These are phyloP conservation scores for Falco cherrug DNA, from an alignment of 2,797 vertebrate genomes.

Conservation along the genomic window DNA sequence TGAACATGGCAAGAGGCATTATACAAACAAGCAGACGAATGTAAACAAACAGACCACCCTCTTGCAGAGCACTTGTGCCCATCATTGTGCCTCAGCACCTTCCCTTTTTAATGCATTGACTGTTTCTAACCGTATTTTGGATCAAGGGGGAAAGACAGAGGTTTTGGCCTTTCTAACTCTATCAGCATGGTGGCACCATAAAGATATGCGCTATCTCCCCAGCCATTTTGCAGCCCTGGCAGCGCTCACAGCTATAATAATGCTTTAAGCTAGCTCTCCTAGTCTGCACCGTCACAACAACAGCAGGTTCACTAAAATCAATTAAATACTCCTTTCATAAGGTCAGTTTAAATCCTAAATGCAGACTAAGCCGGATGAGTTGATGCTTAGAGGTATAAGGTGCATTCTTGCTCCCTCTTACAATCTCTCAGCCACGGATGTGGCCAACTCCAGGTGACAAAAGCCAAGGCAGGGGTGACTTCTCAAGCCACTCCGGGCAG, in stretches of 20 bases:
- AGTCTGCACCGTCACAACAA: neutral
- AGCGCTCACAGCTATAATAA: fast-evolving
- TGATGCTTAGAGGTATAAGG: neutral
- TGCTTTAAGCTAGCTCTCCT: neutral
- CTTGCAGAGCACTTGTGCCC: neutral
- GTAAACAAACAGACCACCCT: neutral
- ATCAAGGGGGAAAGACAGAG: neutral
- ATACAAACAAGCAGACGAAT: neutral
- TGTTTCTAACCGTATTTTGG: neutral
- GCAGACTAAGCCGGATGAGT: constrained; percentile 20
- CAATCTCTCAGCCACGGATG: neutral
- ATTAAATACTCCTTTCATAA: constrained; percentile 15
- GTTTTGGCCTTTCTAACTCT: neutral
- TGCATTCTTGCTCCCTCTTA: neutral
- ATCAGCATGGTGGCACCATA: neutral
- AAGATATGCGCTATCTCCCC: neutral
- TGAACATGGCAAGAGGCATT: neutral
- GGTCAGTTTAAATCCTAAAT: neutral
- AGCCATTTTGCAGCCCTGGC: neutral
- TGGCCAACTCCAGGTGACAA: neutral
- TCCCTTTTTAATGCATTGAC: neutral
- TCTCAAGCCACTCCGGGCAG: fast-evolving
- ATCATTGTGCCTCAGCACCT: fast-evolving
- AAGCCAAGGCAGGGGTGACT: neutral
- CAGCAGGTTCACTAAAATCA: neutral